Evolutionary conservation across 2,113 vertebrate species (phyloP).

Genomic region (Rhea pennata): DNA sequence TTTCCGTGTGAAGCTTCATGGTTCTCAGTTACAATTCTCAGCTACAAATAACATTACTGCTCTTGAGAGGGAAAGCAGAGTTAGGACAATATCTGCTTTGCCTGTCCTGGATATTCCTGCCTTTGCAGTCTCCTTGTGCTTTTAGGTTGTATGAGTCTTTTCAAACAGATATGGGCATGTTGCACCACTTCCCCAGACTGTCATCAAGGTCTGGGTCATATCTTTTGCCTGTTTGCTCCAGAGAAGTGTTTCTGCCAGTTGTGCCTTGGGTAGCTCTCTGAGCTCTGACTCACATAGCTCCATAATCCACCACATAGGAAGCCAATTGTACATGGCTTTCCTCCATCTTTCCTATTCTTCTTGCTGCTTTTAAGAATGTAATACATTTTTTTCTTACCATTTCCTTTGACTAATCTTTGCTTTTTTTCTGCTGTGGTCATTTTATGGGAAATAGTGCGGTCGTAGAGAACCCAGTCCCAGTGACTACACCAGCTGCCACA

Average conservation of each 20-base stretch:
- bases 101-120: background rate
- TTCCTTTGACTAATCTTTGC: background rate
- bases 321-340: accelerated
- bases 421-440: background rate
- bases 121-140: background rate
- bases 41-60: background rate
- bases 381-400: background rate
- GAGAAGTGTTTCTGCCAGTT: background rate
- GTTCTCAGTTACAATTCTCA: background rate
- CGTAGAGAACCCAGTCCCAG: background rate
- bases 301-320: background rate
- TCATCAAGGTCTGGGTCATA: accelerated
- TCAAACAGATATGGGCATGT: background rate
- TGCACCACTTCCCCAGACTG: background rate
- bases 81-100: background rate
- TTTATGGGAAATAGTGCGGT: background rate
- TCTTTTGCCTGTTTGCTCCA: accelerated
- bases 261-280: background rate
- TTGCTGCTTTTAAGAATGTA: background rate
- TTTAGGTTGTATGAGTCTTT: background rate
- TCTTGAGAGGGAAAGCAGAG: background rate
- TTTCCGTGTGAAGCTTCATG: background rate
- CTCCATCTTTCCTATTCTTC: background rate
- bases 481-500: background rate
- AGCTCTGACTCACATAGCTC: background rate